Percentiles rank a stretch among this genome's conserved stretches.
Evolutionary conservation across 2,113 vertebrate genomes (phyloP).

Genomic region (Caracal caracal): DNA sequence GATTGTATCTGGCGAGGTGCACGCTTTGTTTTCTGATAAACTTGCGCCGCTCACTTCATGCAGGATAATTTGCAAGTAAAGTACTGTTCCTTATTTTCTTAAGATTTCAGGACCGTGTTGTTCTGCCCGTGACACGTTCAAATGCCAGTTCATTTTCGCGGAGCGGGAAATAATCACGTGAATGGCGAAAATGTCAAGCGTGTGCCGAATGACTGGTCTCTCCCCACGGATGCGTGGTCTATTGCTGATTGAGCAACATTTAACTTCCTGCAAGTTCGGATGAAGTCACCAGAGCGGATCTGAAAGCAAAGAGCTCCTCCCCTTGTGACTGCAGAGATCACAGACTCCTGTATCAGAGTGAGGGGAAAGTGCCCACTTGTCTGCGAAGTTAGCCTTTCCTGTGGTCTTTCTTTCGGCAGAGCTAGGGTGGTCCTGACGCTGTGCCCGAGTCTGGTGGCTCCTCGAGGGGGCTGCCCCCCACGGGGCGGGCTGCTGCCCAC

Average conservation of each 20-base stretch:
- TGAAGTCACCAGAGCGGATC: too few species aligned
- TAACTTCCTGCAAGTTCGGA: conserved; percentile 48
- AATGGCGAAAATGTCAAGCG: background rate
- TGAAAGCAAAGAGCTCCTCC: background rate
- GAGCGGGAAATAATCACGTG: conserved; percentile 2
- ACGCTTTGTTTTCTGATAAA: conserved; percentile 60
- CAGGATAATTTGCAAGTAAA: conserved; percentile 67
- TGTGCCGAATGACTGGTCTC: conserved; percentile 10
- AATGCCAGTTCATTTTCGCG: conserved; percentile 74
- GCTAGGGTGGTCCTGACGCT: background rate
- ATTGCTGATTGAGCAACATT: background rate
- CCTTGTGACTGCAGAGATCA: background rate
- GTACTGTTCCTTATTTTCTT: background rate
- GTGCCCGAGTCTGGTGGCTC: background rate
- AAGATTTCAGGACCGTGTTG: conserved; percentile 64
- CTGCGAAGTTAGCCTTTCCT: background rate
- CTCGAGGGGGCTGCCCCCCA: fast-evolving
- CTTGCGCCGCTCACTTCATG: conserved; percentile 18
- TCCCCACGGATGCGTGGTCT: background rate
- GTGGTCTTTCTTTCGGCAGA: conserved; percentile 16
- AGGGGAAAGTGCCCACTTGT: background rate
- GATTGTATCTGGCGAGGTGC: conserved; percentile 54
- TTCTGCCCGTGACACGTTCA: conserved; percentile 52
- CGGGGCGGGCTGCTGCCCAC: too few species aligned
- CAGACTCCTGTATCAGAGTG: background rate